Percentiles rank a stretch among this genome's conserved stretches.
Evolutionary conservation across 92 coral and sea anemone genomes (phyloP).

Genomic region (Zoanthus sansibaricus): DNA sequence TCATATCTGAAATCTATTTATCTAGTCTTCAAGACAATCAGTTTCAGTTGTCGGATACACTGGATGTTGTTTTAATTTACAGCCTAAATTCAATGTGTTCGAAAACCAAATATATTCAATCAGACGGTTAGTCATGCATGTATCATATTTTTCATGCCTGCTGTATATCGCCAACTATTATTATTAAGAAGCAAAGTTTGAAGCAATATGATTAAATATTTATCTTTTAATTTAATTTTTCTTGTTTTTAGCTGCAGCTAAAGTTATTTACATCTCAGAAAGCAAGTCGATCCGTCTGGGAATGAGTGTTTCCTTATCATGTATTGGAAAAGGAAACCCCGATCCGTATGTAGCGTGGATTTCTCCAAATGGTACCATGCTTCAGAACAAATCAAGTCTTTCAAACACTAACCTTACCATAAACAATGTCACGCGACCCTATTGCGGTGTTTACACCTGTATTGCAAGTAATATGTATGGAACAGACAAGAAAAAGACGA

Average conservation of each 20-base stretch:
- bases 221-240: no score
- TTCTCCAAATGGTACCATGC: background rate
- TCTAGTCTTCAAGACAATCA: no score
- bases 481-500: slow-evolving; percentile 33
- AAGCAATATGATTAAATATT: no score
- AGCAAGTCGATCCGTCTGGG: slow-evolving; percentile 32
- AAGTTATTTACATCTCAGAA: slow-evolving; percentile 14
- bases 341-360: slow-evolving; percentile 42
- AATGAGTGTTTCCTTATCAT: slow-evolving; percentile 16
- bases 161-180: no score
- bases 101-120: no score
- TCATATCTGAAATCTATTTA: no score
- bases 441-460: slow-evolving; percentile 47
- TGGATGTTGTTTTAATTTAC: no score
- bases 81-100: no score
- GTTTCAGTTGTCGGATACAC: no score
- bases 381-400: slow-evolving; percentile 53
- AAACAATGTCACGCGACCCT: background rate
- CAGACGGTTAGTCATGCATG: no score
- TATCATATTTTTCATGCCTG: no score
- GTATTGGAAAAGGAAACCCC: slow-evolving; percentile 63
- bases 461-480: slow-evolving; percentile 46
- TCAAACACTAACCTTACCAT: background rate
- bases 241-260: background rate
- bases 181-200: no score